phyloP scores from a whole-genome alignment of 2,888 invertebrate species.

The Lasioglossum morio region DNA sequence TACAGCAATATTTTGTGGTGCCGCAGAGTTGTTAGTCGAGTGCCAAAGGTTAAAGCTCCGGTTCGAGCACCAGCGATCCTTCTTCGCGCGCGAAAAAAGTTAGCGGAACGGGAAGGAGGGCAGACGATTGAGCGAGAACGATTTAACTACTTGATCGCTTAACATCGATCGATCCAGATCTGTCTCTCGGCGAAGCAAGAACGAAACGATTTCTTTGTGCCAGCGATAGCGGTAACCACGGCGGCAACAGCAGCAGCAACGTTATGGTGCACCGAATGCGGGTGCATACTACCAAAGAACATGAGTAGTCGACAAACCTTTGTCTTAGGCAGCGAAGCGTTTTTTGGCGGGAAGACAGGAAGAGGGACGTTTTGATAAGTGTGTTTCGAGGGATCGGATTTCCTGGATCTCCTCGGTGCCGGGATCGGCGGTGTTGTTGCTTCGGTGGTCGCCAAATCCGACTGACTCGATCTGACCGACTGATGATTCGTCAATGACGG shows the following conservation, averaged over 20 bases:
- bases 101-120: not conserved
- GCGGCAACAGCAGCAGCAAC: slow-evolving; percentile 54
- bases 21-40: too few species aligned
- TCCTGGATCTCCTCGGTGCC: slow-evolving; percentile 77
- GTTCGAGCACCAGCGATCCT: not conserved
- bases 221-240: not conserved
- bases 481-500: slow-evolving; percentile 65
- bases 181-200: slow-evolving; percentile 12
- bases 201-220: slow-evolving; percentile 6
- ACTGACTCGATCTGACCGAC: slow-evolving; percentile 19
- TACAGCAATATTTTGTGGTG: too few species aligned
- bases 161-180: slow-evolving; percentile 26
- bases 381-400: slow-evolving; percentile 82
- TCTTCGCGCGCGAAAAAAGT: not conserved
- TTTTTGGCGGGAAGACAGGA: slow-evolving; percentile 83
- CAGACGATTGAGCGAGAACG: not conserved
- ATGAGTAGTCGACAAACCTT: slow-evolving; percentile 81
- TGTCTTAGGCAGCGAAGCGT: slow-evolving; percentile 69
- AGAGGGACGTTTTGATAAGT: slow-evolving; percentile 86
- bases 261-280: slow-evolving; percentile 67
- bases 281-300: slow-evolving; percentile 57
- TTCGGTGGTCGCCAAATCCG: slow-evolving; percentile 4
- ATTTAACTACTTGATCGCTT: slow-evolving; percentile 11
- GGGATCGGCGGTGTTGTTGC: slow-evolving; percentile 66
- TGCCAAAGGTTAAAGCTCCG: not conserved